These are phyloP conservation scores for Dicrurus megarhynchus DNA, from an alignment of 2,113 vertebrate species.

Conservation along the genomic window DNA sequence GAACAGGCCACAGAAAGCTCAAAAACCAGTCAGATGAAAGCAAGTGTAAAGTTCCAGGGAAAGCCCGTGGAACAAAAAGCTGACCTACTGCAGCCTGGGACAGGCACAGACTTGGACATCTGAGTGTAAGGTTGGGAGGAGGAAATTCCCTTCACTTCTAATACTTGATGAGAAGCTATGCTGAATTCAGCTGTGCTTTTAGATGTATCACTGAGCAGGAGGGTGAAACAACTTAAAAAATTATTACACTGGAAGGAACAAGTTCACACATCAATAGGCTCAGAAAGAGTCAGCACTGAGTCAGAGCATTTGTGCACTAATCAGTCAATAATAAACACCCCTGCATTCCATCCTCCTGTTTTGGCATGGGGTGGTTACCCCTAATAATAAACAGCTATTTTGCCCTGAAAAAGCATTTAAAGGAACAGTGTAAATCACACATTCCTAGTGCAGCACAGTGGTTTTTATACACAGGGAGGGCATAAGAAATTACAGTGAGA, in stretches of 20 bases:
- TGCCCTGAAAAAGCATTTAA: not conserved
- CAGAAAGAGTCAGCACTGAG: not conserved
- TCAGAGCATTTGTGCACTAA: not conserved
- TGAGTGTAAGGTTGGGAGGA: not conserved
- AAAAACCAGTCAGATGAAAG: not conserved
- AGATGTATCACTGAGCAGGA: not conserved
- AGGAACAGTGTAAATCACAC: not conserved
- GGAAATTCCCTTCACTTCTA: not conserved
- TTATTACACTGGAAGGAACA: not conserved
- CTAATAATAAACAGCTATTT: not conserved
- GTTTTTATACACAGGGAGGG: rapidly evolving
- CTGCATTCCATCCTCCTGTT: not conserved
- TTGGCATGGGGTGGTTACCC: not conserved
- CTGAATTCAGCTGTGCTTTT: not conserved
- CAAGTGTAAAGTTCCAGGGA: not conserved
- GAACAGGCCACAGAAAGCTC: not conserved
- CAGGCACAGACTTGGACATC: not conserved
- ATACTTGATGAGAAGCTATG: not conserved
- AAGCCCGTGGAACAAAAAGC: not conserved
- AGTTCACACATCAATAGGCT: not conserved
- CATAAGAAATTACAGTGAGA: not conserved
- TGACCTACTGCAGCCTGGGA: not conserved
- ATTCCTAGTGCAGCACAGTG: not conserved
- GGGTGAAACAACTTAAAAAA: not conserved
- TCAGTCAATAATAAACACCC: not conserved